phyloP scores from a whole-genome alignment of 2,113 vertebrate species.

The Chauna torquata region DNA sequence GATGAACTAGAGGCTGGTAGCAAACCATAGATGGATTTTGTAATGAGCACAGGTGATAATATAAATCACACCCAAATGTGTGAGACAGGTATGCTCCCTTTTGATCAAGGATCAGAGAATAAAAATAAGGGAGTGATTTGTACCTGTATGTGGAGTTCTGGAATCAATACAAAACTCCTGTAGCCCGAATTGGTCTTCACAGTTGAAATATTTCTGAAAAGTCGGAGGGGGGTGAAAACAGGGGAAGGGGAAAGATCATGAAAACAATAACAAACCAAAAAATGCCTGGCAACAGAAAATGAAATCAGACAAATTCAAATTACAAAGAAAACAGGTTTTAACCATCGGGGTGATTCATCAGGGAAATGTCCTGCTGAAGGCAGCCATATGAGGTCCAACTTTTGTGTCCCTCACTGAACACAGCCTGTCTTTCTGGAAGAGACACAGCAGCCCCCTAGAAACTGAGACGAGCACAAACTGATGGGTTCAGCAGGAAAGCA shows the following conservation, averaged over 20 bases:
- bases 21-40: background rate
- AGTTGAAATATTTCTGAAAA: background rate
- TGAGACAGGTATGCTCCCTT: background rate
- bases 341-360: background rate
- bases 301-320: background rate
- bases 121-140: accelerated
- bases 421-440: background rate
- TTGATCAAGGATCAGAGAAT: background rate
- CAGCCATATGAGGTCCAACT: background rate
- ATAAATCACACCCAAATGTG: background rate
- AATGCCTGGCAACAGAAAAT: background rate
- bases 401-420: background rate
- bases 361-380: background rate
- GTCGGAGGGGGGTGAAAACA: background rate
- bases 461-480: background rate
- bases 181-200: background rate
- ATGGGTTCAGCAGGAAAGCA: background rate
- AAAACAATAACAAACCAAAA: background rate
- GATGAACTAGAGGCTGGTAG: background rate
- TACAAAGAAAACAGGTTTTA: conserved; percentile 27
- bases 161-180: background rate
- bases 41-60: background rate
- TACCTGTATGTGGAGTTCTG: background rate
- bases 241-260: background rate
- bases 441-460: background rate